phyloP scores from a whole-genome alignment of 2,113 vertebrate species.

The Rhinoptilus africanus region DNA sequence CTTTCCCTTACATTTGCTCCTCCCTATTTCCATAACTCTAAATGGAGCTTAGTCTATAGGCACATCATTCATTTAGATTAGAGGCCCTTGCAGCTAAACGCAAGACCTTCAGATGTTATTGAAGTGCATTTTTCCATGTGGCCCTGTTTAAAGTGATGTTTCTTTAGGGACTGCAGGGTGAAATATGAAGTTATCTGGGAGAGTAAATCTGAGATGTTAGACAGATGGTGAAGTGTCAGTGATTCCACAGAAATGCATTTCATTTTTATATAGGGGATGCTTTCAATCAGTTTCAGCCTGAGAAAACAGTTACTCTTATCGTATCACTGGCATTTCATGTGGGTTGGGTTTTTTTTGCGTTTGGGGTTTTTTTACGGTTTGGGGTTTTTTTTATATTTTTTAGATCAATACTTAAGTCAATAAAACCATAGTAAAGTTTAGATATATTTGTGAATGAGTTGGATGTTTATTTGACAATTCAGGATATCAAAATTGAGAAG shows the following conservation, averaged over 20 bases:
- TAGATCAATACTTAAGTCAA: slow-evolving; percentile 53
- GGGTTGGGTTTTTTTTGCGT: not conserved
- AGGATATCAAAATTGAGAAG: not conserved
- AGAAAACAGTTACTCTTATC: slow-evolving; percentile 66
- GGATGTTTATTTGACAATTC: not conserved
- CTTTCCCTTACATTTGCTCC: slow-evolving; percentile 41
- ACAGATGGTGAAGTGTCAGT: slow-evolving; percentile 81
- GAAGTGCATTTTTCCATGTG: slow-evolving; percentile 78
- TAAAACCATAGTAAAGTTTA: slow-evolving; percentile 11
- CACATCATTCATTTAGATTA: slow-evolving; percentile 77
- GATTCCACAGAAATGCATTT: slow-evolving; percentile 77
- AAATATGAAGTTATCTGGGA: slow-evolving; percentile 84
- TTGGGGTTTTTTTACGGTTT: not conserved
- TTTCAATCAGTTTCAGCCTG: slow-evolving; percentile 68
- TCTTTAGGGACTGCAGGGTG: slow-evolving; percentile 77
- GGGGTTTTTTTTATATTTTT: not conserved
- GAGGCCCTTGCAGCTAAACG: slow-evolving; percentile 70
- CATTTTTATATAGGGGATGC: slow-evolving; percentile 77
- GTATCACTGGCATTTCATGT: not conserved
- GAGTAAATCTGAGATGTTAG: slow-evolving; percentile 83
- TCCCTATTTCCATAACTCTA: slow-evolving; percentile 72
- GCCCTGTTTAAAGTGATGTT: slow-evolving; percentile 77
- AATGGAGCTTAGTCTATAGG: slow-evolving; percentile 57
- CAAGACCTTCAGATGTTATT: slow-evolving; percentile 87
- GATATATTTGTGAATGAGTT: slow-evolving; percentile 8